Conservation (phyloP, 2,888 invertebrate genomes). For the Lasioglossum lativentre region DNA sequence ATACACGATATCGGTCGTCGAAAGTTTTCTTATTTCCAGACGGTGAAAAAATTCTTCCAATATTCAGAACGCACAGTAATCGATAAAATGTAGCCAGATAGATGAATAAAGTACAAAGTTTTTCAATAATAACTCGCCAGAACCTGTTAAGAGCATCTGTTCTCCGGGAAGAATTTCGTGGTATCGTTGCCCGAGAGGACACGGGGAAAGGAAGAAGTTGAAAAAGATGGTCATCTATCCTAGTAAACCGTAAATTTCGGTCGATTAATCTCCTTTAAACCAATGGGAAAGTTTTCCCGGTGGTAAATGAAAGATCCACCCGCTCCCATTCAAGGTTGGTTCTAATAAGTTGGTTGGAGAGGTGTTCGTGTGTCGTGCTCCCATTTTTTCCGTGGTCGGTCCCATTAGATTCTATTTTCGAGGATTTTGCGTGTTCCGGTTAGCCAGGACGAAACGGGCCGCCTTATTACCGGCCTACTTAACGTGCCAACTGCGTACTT, state of each 20-base stretch:
- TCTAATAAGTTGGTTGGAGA: neutral
- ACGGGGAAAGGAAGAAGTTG: neutral
- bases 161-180: neutral
- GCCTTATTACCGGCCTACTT: conserved; percentile 35
- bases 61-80: neutral
- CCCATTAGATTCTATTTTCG: conserved; percentile 38
- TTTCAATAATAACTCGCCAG: conserved; percentile 7
- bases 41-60: neutral
- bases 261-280: conserved; percentile 47
- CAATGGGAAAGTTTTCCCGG: conserved; percentile 24
- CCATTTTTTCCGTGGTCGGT: conserved; percentile 10
- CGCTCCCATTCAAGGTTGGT: neutral
- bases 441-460: conserved; percentile 30
- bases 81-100: neutral
- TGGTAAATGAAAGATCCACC: conserved; percentile 25
- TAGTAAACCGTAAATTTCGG: conserved; percentile 22
- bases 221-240: neutral
- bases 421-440: conserved; percentile 35
- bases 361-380: conserved; percentile 3
- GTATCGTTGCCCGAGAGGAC: neutral
- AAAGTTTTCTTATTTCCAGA: neutral
- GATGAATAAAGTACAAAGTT: neutral
- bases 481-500: conserved; percentile 33
- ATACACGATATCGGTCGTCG: neutral
- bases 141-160: conserved; percentile 4